These are phyloP conservation scores for Drosophila fulvimacula DNA, from an alignment of 2,888 invertebrate species.

Conservation along the genomic window DNA sequence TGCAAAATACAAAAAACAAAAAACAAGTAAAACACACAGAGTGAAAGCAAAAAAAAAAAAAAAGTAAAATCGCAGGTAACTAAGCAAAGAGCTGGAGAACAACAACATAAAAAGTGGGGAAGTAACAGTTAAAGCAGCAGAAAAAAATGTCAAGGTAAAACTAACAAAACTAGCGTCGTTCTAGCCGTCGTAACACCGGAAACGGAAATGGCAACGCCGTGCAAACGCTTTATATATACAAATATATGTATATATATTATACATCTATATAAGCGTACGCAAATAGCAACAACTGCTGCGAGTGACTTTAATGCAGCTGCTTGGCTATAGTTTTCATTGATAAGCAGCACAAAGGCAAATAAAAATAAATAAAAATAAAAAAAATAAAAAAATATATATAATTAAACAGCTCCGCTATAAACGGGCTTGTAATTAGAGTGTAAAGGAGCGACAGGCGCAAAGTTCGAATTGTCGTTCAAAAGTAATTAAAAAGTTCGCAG, in stretches of 20 bases:
- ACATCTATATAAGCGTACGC: not conserved
- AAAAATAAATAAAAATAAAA: conserved; percentile 12
- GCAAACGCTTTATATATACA: conserved; percentile 49
- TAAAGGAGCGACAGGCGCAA: conserved; percentile 61
- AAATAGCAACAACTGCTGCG: conserved; percentile 20
- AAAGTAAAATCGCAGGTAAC: conserved; percentile 38
- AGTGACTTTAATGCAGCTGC: conserved; percentile 47
- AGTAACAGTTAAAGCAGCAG: conserved; percentile 36
- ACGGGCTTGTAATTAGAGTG: conserved; percentile 71
- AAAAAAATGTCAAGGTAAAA: conserved; percentile 80
- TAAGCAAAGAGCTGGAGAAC: conserved; percentile 36
- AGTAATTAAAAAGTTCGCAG: conserved; percentile 76
- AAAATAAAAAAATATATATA: conserved; percentile 2
- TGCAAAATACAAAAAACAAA: conserved; percentile 46
- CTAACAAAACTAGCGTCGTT: conserved; percentile 60
- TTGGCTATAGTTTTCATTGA: conserved; percentile 54
- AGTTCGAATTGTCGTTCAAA: conserved; percentile 77
- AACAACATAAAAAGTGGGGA: conserved; percentile 1
- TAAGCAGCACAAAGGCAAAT: conserved; percentile 51
- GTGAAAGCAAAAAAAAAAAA: conserved; percentile 15
- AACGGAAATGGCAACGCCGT: conserved; percentile 68
- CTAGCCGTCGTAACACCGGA: conserved; percentile 65
- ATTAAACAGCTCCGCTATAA: conserved; percentile 49
- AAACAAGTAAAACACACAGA: conserved; percentile 11
- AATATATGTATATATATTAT: not conserved